phyloP scores from a whole-genome alignment of 2,888 invertebrate genomes.

The Zelleria hepariella region DNA sequence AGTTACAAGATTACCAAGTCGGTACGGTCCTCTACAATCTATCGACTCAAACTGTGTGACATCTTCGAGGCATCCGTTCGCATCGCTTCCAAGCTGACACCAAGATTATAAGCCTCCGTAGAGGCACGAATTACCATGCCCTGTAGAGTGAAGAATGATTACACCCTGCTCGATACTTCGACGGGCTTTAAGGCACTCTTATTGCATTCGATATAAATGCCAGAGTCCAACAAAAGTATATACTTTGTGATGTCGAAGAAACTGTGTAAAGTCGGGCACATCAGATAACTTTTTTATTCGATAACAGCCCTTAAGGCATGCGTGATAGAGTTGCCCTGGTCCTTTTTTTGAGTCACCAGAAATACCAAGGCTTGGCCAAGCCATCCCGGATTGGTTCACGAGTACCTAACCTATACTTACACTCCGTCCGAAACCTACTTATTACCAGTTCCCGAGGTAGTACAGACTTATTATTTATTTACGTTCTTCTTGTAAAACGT shows the following conservation, averaged over 20 bases:
- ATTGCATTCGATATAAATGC: background rate
- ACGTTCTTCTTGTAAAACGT: background rate
- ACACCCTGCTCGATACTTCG: background rate
- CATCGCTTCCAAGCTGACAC: background rate
- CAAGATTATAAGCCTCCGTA: background rate
- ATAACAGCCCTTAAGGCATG: background rate
- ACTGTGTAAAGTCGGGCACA: too few species aligned
- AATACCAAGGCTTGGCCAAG: background rate
- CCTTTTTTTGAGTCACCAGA: background rate
- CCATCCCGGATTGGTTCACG: background rate
- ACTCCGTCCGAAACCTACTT: background rate
- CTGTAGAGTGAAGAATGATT: background rate
- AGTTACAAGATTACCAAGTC: too few species aligned
- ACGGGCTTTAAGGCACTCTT: background rate
- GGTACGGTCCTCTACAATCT: too few species aligned
- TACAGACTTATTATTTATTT: conserved; percentile 6
- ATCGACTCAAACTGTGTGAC: background rate
- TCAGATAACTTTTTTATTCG: background rate
- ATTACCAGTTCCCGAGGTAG: background rate
- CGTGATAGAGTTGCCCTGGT: background rate
- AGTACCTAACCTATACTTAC: conserved; percentile 1
- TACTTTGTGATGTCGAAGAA: too few species aligned
- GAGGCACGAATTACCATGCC: background rate
- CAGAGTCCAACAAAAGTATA: background rate
- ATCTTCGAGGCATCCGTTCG: background rate